phyloP scores from a whole-genome alignment of 2,113 vertebrate genomes.

The Nyctibius bracteatus region DNA sequence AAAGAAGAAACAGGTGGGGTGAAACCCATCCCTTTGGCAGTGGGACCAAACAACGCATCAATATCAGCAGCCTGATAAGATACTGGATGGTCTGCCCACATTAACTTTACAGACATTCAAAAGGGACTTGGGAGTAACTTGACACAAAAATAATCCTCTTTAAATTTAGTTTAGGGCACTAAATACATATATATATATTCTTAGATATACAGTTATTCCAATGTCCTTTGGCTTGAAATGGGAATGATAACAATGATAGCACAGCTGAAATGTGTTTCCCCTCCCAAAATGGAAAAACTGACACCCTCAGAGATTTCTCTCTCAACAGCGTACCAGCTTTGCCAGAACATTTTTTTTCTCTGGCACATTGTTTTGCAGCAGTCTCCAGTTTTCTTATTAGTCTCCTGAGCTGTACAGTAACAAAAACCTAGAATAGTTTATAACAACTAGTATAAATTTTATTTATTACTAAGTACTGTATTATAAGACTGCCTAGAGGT shows the following conservation, averaged over 20 bases:
- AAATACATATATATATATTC: neutral
- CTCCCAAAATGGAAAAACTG: neutral
- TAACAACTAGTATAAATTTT: neutral
- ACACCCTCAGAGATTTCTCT: neutral
- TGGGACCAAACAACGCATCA: neutral
- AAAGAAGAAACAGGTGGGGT: accelerated
- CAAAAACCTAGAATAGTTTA: neutral
- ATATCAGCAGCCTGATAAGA: neutral
- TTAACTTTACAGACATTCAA: neutral
- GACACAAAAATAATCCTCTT: neutral
- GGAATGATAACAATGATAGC: neutral
- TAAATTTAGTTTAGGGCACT: neutral
- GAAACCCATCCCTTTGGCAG: neutral
- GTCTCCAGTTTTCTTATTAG: neutral
- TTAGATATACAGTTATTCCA: neutral
- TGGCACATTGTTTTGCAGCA: neutral
- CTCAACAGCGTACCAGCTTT: neutral
- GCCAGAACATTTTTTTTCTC: neutral
- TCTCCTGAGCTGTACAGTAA: neutral
- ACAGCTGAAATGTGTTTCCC: neutral
- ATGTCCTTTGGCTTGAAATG: neutral
- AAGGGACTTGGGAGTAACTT: neutral
- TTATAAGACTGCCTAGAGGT: neutral
- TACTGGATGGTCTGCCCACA: neutral
- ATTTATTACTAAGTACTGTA: neutral